Percentiles rank a stretch among this genome's conserved stretches.
Evolutionary conservation across 1,140 invertebrate species (phyloP).

Genomic region (Drosophila truncata): DNA sequence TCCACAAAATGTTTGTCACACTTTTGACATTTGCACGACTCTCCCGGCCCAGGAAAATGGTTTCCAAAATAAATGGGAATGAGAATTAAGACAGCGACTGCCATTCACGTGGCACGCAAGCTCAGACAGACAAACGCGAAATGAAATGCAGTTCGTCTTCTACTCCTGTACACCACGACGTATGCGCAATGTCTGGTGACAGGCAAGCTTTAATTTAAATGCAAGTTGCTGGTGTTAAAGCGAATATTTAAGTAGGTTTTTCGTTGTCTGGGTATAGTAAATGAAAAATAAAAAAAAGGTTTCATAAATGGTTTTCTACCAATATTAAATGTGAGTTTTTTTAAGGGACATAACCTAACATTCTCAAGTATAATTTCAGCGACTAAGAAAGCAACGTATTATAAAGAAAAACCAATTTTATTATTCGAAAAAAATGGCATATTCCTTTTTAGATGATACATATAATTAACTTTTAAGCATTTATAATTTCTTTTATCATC

Average conservation of each 20-base stretch:
- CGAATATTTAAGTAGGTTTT: not conserved
- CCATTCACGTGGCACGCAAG: slow-evolving; percentile 62
- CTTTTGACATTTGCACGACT: slow-evolving; percentile 75
- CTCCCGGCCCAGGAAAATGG: slow-evolving; percentile 15
- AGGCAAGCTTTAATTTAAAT: slow-evolving; percentile 3
- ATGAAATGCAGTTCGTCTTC: slow-evolving; percentile 55
- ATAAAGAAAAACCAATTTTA: too few species aligned
- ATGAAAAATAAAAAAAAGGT: not conserved
- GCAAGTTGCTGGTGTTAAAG: slow-evolving; percentile 4
- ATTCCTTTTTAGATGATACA: not conserved
- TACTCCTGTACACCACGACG: slow-evolving; percentile 48
- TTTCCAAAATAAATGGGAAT: slow-evolving; percentile 40
- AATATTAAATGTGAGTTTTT: not conserved
- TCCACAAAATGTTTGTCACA: slow-evolving; percentile 59
- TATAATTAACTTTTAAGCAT: not conserved
- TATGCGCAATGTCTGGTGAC: slow-evolving; percentile 52
- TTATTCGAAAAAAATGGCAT: not conserved
- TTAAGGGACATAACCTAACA: not conserved
- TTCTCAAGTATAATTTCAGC: not conserved
- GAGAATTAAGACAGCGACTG: slow-evolving; percentile 38
- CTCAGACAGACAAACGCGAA: slow-evolving; percentile 23
- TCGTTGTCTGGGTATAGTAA: not conserved
- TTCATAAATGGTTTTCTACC: not conserved
- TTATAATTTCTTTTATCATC: not conserved
- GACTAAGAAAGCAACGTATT: not conserved